phyloP scores from a whole-genome alignment of 2,888 invertebrate species.

The Ditula angustiorana region DNA sequence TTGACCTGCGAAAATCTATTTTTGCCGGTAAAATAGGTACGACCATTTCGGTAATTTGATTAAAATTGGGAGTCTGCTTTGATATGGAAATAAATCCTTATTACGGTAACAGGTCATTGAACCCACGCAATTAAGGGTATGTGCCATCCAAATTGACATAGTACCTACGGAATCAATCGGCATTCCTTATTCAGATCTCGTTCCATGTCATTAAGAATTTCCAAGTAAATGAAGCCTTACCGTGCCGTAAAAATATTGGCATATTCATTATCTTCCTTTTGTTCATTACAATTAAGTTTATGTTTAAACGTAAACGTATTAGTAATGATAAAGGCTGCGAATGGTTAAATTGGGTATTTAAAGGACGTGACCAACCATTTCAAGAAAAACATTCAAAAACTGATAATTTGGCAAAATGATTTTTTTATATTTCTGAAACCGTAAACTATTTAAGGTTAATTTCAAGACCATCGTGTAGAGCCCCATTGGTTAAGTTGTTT shows the following conservation, averaged over 20 bases:
- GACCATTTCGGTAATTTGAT: background rate
- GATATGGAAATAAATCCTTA: slow-evolving; percentile 23
- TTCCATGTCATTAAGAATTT: slow-evolving; percentile 23
- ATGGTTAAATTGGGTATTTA: background rate
- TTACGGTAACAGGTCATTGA: slow-evolving; percentile 43
- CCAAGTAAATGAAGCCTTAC: slow-evolving; percentile 18
- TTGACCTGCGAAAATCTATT: background rate
- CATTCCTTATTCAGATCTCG: slow-evolving; percentile 26
- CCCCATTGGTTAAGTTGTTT: too few relatives aligned
- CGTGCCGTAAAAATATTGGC: slow-evolving; percentile 1
- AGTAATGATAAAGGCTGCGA: background rate
- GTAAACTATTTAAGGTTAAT: too few relatives aligned
- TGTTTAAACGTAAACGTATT: background rate
- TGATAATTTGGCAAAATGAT: too few relatives aligned
- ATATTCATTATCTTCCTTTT: background rate
- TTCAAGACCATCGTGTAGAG: too few relatives aligned
- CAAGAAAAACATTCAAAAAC: background rate
- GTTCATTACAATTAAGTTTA: background rate
- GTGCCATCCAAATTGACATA: slow-evolving; percentile 46
- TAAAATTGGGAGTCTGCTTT: background rate
- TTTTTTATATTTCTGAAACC: too few relatives aligned
- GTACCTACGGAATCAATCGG: slow-evolving; percentile 22
- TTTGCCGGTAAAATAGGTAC: background rate
- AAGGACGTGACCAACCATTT: too few relatives aligned
- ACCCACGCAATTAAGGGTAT: slow-evolving; percentile 52